Evolutionary conservation across 1,140 invertebrate genomes (phyloP).

Genomic region (Zaprionus ornatus): DNA sequence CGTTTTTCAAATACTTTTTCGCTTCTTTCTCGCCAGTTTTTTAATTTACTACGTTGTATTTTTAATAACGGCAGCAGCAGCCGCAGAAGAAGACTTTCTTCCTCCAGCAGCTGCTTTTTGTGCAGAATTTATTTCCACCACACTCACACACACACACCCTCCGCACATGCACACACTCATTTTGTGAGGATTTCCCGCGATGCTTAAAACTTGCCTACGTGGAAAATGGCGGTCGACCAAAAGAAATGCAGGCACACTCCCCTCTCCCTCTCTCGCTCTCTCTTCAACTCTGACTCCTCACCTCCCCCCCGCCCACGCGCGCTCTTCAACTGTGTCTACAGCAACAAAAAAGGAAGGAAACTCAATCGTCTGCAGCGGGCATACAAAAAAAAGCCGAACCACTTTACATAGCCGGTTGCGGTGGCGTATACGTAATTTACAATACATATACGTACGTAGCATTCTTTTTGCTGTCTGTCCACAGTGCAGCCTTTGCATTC

Average conservation of each 20-base stretch:
- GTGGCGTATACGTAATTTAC: constrained; percentile 55
- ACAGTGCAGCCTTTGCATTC: constrained; percentile 56
- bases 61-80: constrained; percentile 48
- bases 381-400: constrained; percentile 29
- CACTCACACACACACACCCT: constrained; percentile 11
- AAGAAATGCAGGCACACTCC: background rate
- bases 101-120: constrained; percentile 19
- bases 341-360: constrained; percentile 55
- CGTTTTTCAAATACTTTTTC: constrained; percentile 57
- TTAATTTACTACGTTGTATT: constrained; percentile 64
- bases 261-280: background rate
- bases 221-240: constrained; percentile 53
- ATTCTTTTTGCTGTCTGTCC: constrained; percentile 51
- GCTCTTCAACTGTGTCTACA: background rate
- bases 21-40: constrained; percentile 31
- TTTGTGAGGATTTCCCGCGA: constrained; percentile 39
- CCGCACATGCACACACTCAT: background rate
- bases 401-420: constrained; percentile 48
- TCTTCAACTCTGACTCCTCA: background rate
- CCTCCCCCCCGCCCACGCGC: background rate
- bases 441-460: constrained; percentile 47
- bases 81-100: background rate
- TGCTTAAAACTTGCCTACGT: constrained; percentile 52
- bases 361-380: constrained; percentile 53
- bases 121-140: constrained; percentile 36